Base-by-base conservation (phyloP, 2,797 vertebrate species). In the Falco biarmicus region DNA sequence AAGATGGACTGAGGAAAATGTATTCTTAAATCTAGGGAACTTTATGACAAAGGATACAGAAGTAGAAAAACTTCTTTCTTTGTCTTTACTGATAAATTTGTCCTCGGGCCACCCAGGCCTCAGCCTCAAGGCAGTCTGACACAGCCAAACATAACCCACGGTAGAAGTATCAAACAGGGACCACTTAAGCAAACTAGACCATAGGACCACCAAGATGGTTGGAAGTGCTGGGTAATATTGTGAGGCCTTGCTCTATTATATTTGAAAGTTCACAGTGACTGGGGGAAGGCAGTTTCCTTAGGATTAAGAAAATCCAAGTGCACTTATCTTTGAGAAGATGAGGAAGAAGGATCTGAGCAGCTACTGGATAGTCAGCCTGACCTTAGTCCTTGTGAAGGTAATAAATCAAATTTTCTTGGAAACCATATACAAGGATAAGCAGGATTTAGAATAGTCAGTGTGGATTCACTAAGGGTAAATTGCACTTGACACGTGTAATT, bases 121-220 rank as follows among this genome's bases (percentile, higher is more conserved):
- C 0, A 0, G 7, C 37, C 11, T 53, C 34, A 54, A 37, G 17
- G 28, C 28, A 63, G 7, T 15, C 20, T 39, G 17, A 6, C 54
- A n/a, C 4, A 24, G 7, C 13, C 28, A 61, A 68, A 26, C 6
- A 28, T 37, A 63, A 68, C 3, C 10, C 26, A 18, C 9, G 37
- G 28, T 1, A 89, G 60, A 70, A 65, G 66, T 78, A n/a, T 28
- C 24, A 73, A 48, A 39, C 39, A 43, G 24, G 5, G 10, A 53
- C 24, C 28, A 15, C 15, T 39, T 59, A 16, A 63, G 14, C 14
- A 47, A 81, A 47, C 11, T 11, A 32, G 26, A 66, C 24, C 37
- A 39, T 21, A 13, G 69, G 60, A 65, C 15, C 47, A 45, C 4
- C 21, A 41, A 32, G 32, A 32, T 22, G 8, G 11, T 41, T 56